These are phyloP conservation scores for Aporophyla lueneburgensis DNA, from an alignment of 2,888 invertebrate genomes.

Conservation along the genomic window DNA sequence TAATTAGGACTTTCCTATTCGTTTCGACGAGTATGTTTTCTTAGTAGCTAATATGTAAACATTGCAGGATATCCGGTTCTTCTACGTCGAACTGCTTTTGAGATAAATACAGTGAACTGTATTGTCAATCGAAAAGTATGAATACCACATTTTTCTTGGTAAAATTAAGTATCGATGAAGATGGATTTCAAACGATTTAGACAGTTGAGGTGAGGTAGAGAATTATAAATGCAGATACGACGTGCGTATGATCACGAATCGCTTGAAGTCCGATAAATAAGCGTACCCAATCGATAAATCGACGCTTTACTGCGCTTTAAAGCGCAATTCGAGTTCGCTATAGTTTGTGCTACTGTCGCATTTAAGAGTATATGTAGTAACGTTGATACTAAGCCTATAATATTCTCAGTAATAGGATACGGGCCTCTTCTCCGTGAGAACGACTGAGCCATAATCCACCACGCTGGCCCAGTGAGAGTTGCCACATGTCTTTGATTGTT, in stretches of 20 bases:
- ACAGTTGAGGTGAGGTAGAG: neutral
- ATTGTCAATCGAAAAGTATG: slow-evolving; percentile 11
- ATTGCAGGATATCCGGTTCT: slow-evolving; percentile 46
- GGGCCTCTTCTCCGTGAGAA: too few relatives aligned
- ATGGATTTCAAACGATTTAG: neutral
- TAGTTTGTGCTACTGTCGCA: neutral
- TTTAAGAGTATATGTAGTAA: neutral
- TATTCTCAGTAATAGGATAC: neutral
- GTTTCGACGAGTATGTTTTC: slow-evolving; percentile 14
- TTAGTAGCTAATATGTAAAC: slow-evolving; percentile 16
- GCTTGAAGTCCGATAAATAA: slow-evolving; percentile 5
- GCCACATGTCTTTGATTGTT: neutral
- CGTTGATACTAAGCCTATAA: neutral
- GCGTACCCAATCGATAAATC: slow-evolving; percentile 12
- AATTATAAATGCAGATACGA: slow-evolving; percentile 18
- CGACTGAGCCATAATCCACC: neutral
- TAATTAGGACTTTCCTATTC: slow-evolving; percentile 37
- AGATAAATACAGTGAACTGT: neutral
- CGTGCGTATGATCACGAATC: slow-evolving; percentile 40
- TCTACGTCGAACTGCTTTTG: slow-evolving; percentile 17
- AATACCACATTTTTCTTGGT: slow-evolving; percentile 34
- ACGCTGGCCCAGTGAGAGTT: neutral
- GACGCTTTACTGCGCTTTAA: neutral
- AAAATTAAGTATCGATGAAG: neutral
- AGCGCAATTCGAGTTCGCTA: neutral